phyloP scores from a whole-genome alignment of 2,797 vertebrate species.

The Carduelis carduelis region DNA sequence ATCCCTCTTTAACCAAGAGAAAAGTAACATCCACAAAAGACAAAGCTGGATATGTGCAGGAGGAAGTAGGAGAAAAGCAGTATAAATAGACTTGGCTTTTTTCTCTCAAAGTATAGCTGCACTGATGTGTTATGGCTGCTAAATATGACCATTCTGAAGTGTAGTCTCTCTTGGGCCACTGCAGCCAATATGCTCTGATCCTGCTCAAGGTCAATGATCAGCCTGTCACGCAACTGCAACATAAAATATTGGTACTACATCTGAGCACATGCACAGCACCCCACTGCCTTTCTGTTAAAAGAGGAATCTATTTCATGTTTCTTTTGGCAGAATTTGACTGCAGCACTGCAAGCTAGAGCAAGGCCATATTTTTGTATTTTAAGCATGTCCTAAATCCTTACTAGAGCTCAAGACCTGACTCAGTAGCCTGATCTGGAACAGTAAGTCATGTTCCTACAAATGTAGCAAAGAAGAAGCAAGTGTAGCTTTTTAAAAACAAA shows the following conservation, averaged over 20 bases:
- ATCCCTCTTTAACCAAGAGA: background rate
- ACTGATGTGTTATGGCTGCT: background rate
- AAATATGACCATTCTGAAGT: background rate
- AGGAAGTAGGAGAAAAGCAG: background rate
- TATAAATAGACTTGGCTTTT: background rate
- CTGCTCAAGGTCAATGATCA: background rate
- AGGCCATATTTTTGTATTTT: background rate
- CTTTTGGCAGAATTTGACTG: background rate
- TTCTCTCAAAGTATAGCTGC: background rate
- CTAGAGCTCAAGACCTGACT: background rate
- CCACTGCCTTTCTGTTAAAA: background rate
- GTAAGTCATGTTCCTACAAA: background rate
- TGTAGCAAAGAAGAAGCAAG: background rate
- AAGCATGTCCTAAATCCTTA: background rate
- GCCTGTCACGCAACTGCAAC: background rate
- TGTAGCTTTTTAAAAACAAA: background rate
- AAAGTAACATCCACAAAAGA: background rate
- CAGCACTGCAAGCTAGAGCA: background rate
- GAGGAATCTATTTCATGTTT: rapidly evolving
- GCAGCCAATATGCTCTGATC: background rate
- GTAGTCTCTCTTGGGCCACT: background rate
- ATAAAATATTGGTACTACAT: background rate
- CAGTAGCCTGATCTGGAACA: background rate
- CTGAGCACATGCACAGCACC: background rate
- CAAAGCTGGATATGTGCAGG: rapidly evolving